A percentile compares a stretch with the other conserved stretches of the same genome.
Evolutionary conservation across 2,888 invertebrate species (phyloP).

Genomic region (Platynereis dumerilii): DNA sequence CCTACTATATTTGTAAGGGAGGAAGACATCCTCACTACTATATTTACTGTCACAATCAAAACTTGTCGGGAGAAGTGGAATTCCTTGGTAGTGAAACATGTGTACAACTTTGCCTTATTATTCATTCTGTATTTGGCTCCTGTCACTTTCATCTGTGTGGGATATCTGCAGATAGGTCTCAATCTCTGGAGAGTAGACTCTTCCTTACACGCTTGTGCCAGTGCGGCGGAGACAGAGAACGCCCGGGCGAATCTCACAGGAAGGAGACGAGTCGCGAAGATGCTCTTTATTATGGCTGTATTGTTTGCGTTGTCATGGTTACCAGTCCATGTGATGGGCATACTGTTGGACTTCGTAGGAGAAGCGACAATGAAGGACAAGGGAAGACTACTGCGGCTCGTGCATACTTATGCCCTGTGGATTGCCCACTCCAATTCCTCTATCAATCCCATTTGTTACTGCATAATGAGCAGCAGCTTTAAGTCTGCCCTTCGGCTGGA

Average conservation of each 20-base stretch:
- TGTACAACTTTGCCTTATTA: conserved; percentile 32
- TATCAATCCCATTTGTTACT: conserved; percentile 54
- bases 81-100: conserved; percentile 21
- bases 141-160: conserved; percentile 30
- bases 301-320: conserved; percentile 36
- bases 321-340: conserved; percentile 29
- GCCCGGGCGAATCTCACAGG: conserved; percentile 24
- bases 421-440: conserved; percentile 51
- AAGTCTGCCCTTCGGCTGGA: conserved; percentile 41
- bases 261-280: conserved; percentile 33
- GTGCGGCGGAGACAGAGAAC: conserved; percentile 27
- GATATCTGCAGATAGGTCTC: conserved; percentile 31
- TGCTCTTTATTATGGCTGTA: conserved; percentile 36
- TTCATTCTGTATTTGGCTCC: conserved; percentile 30
- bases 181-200: conserved; percentile 29
- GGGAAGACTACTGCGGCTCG: conserved; percentile 15
- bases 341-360: conserved; percentile 27
- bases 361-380: conserved; percentile 17
- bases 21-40: conserved; percentile 17
- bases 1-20: conserved; percentile 29
- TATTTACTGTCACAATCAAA: conserved; percentile 21
- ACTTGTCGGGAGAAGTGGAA: conserved; percentile 29
- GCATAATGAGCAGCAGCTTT: conserved; percentile 51
- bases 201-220: conserved; percentile 23
- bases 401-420: conserved; percentile 29